Evolutionary conservation across 2,888 invertebrate genomes (phyloP).

Genomic region (Diarsia dahlii): DNA sequence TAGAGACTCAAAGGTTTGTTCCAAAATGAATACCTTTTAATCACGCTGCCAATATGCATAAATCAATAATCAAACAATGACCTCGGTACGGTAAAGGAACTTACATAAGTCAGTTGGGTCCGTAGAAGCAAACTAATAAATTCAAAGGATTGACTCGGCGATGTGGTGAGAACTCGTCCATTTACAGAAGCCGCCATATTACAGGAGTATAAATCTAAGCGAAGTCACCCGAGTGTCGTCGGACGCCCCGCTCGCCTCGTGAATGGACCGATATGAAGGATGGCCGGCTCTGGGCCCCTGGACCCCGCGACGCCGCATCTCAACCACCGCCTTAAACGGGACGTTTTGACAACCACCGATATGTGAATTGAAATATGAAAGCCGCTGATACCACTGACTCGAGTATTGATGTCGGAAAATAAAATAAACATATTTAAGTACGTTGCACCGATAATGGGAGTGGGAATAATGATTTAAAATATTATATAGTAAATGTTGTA

Average conservation of each 20-base stretch:
- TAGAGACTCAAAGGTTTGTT: conserved; percentile 13
- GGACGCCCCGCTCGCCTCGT: conserved; percentile 76
- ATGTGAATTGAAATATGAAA: conserved; percentile 88
- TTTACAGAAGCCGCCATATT: conserved; percentile 87
- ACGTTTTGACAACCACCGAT: conserved; percentile 88
- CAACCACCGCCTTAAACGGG: conserved; percentile 77
- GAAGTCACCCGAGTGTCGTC: conserved; percentile 81
- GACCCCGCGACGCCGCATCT: conserved; percentile 78
- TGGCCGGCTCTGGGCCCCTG: conserved; percentile 73
- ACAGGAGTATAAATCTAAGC: conserved; percentile 87
- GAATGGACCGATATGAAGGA: conserved; percentile 88
- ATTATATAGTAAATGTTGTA: conserved; percentile 30
- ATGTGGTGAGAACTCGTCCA: conserved; percentile 87
- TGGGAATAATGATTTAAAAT: conserved; percentile 45
- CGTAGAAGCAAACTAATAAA: conserved; percentile 81
- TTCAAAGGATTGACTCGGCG: conserved; percentile 85
- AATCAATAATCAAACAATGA: conserved; percentile 86
- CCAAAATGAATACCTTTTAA: conserved; percentile 38
- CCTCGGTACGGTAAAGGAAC: conserved; percentile 79
- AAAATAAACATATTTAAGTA: conserved; percentile 64
- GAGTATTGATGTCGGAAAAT: conserved; percentile 70
- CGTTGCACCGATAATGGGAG: conserved; percentile 56
- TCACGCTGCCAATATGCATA: conserved; percentile 69
- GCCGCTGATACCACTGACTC: conserved; percentile 75
- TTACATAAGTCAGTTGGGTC: conserved; percentile 79